Base-by-base conservation (phyloP, 2,888 invertebrate species). In the Diarsia rubi region DNA sequence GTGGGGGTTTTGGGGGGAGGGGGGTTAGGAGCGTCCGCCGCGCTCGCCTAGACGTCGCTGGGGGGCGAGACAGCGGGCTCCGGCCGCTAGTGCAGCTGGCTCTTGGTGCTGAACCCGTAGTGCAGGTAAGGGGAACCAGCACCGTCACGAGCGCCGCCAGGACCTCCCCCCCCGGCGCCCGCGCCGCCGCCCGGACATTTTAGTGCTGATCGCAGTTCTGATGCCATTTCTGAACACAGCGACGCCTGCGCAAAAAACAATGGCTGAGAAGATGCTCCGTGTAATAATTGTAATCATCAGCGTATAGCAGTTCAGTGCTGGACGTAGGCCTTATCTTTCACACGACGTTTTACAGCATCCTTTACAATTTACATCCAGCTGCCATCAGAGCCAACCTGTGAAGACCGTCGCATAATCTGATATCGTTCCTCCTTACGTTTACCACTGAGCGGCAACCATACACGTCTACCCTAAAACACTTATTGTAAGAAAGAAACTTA, bases 191-290 rank as follows among this genome's bases (percentile, higher is more conserved):
- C 97, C 79, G 97, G 97, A 89, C 98, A 98, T 91, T 97, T 97
- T 88, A 98, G 93, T 79, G 97, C 98, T 86, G 97, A 97, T 85
- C 97, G 97, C 86, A 98, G 96, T 93, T 98, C 98, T 79, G 97
- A 97, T 79, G 97, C 97, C 97, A 98, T 98, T 95, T 98, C 98
- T 87, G 97, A 97, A 93, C 98, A 98, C 88, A 98, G 96, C 74
- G 98, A 97, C 81, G 97, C 97, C 98, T 98, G 96, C 77, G 83
- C 71, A 88, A 69, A 86, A 45, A 79, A 60, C 64, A 79, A 44
- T 45, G 24, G 12, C 45, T 54, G 47, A 68, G 12, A 24, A 8
- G 3, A 49, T 78, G 16, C 21, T 42, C 2, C 6, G 60, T 4
- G 1, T 12, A 47, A 42, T 19, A 77, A 14, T 19, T 3, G n/a